Evolutionary conservation across 2,797 vertebrate genomes (phyloP), one percentile per base, ranked within the genome.

Genomic region (Rhinichthys osculus): DNA sequence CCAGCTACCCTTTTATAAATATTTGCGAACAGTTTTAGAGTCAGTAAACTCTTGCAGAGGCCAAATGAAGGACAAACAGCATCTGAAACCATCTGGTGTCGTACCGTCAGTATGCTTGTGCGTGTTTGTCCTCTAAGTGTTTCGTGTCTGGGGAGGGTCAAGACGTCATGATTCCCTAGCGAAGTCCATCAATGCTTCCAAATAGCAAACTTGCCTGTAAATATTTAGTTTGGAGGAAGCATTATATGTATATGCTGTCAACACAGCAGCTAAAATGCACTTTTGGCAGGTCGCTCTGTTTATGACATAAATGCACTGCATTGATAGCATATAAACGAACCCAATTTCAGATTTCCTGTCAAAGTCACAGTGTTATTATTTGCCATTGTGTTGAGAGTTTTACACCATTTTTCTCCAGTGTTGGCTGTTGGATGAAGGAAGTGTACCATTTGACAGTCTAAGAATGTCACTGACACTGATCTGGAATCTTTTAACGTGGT

Each of bases 181-280:
- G 70, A 86, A 89, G 87, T 88, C 81, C 82, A 78, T 80, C 72
- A 85, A 71, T 83, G 38, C 52, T 87, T 88, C 82, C 78, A 90
- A 87, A 86, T 81, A 86, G 76, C 87, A 86, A 89, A 90, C 44
- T 80, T 54, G 83, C 54, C 66, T 78, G 62, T 89, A 91, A 89
- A 91, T 91, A 91, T 92, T 89, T 88, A 81, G 85, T 77, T 88
- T 90, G 83, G 83, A 88, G 88, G 79, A 62, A 44, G 85, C 66
- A 82, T 72, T 82, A 78, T 86, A 78, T 85, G 84, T 85, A 82
- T 81, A 67, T 57, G 59, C 82, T 83, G 81, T 87, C 78, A 84
- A 67, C 84, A 85, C 70, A 66, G 42, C 67, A 38, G 78, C 78
- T 81, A 72, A 62, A 85, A 81, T 74, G 78, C 84, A 54, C 59